Percentiles rank a stretch among this genome's conserved stretches.
Conservation (phyloP, 2,888 invertebrate species). For the Galerucella pusilla region DNA sequence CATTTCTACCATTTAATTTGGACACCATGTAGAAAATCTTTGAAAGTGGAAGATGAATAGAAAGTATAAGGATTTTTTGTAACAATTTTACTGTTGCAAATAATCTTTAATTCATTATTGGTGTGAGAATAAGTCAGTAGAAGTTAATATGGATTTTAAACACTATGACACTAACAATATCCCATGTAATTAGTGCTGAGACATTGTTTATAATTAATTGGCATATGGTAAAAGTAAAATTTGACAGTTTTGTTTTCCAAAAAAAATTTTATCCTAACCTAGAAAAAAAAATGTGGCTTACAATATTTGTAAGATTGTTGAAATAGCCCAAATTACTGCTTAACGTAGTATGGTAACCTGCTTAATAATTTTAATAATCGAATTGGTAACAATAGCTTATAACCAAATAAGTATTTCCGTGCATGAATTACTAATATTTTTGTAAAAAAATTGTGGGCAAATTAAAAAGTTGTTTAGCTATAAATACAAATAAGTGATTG, state of each 20-base stretch:
- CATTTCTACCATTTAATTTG: constrained; percentile 2
- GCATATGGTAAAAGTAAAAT: constrained; percentile 2
- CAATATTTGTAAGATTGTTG: neutral
- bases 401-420: neutral
- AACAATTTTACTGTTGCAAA: constrained; percentile 34
- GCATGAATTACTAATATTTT: neutral
- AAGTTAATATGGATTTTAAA: constrained; percentile 40
- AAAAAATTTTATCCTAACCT: neutral
- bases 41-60: constrained; percentile 11
- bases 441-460: neutral
- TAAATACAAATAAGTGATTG: neutral
- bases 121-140: constrained; percentile 38
- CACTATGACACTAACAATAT: constrained; percentile 32
- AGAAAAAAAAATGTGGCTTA: too few relatives aligned
- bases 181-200: constrained; percentile 12
- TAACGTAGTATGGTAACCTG: neutral
- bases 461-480: neutral
- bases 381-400: neutral
- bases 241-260: neutral
- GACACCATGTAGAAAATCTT: neutral
- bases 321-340: neutral
- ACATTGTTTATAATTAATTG: neutral
- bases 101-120: constrained; percentile 37
- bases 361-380: constrained; percentile 1
- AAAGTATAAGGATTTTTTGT: constrained; percentile 9